Percentiles rank a stretch among this genome's conserved stretches.
phyloP scores from a whole-genome alignment of 2,113 vertebrate genomes.

The Aegotheles bennettii region DNA sequence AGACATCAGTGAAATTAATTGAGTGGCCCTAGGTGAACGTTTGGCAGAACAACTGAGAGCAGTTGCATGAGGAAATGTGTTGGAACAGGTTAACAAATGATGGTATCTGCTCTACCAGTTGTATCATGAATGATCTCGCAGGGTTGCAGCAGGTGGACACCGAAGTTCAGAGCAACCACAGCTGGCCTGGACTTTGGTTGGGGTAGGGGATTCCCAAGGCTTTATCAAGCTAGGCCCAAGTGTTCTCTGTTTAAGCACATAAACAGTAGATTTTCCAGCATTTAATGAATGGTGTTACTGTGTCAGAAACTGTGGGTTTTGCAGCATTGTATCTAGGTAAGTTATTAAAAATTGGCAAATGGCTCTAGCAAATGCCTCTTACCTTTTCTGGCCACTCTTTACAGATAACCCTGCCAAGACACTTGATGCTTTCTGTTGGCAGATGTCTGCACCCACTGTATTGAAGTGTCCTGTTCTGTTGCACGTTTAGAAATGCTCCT shows the following conservation, averaged over 20 bases:
- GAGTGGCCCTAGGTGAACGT: slow-evolving; percentile 31
- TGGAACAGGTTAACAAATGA: neutral
- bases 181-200: neutral
- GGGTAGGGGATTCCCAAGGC: neutral
- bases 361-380: neutral
- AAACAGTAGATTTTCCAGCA: neutral
- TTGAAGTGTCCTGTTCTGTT: neutral
- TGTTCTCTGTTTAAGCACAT: neutral
- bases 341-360: accelerated
- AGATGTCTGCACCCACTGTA: neutral
- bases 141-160: slow-evolving; percentile 8
- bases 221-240: neutral
- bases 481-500: neutral
- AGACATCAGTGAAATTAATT: neutral
- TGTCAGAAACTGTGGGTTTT: neutral
- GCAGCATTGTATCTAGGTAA: neutral
- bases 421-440: neutral
- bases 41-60: slow-evolving; percentile 44
- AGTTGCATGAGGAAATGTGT: neutral
- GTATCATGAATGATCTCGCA: neutral
- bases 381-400: neutral
- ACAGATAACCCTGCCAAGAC: neutral
- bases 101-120: slow-evolving; percentile 15
- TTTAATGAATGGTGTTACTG: neutral
- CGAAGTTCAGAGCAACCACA: neutral